Evolutionary conservation across 2,797 vertebrate species (phyloP).

Genomic region (Lemur catta): DNA sequence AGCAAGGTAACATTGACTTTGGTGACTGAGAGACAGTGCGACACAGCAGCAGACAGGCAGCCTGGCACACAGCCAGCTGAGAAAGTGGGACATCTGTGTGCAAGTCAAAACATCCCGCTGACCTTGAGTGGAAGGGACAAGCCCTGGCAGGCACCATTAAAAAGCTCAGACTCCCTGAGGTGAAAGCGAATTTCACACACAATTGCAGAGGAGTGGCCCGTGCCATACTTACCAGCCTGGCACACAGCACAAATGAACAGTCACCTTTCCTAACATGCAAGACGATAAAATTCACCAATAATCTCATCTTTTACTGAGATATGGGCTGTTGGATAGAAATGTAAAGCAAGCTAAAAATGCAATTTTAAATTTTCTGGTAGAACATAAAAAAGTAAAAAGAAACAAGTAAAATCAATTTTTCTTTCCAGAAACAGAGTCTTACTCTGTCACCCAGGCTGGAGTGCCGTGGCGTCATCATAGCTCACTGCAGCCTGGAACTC

Average conservation of each 20-base stretch:
- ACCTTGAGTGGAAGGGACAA: not conserved
- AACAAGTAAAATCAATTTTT: not conserved
- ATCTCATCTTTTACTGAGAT: not conserved
- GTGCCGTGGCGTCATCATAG: not conserved
- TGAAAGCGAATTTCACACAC: not conserved
- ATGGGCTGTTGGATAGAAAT: not conserved
- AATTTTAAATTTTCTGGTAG: not conserved
- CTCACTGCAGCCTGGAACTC: not conserved
- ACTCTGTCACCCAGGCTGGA: not conserved
- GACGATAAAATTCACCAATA: not conserved
- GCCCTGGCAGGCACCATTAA: not conserved
- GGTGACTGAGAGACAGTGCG: not conserved
- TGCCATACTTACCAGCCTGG: not conserved
- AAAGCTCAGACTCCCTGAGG: not conserved
- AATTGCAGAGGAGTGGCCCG: not conserved
- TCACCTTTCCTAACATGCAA: not conserved
- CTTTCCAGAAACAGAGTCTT: not conserved
- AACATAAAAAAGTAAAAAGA: not conserved
- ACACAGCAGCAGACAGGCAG: not conserved
- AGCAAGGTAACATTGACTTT: not conserved
- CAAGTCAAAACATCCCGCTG: not conserved
- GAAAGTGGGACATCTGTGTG: not conserved
- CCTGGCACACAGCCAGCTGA: not conserved
- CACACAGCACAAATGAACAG: not conserved
- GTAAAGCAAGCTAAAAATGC: not conserved